Conservation (phyloP, 2,888 invertebrate genomes). For the Liodrosophila aerea region DNA sequence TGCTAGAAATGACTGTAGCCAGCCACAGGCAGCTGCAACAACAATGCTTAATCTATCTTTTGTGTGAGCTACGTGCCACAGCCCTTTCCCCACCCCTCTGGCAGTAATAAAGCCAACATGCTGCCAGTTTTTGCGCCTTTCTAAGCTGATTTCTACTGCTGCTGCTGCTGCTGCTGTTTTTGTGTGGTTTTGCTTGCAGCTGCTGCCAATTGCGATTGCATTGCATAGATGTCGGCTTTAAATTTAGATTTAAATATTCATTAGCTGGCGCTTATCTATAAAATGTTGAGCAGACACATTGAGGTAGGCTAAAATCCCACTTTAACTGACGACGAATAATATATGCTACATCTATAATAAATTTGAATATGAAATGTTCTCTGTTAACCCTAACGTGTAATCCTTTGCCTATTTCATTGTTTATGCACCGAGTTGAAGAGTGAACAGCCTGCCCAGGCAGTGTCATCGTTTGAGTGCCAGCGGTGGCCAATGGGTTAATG, state of each 20-base stretch:
- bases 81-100: background rate
- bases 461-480: too few relatives aligned
- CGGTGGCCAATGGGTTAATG: slow-evolving; percentile 20
- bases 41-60: slow-evolving; percentile 64
- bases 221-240: slow-evolving; percentile 2
- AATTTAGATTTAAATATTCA: slow-evolving; percentile 38
- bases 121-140: slow-evolving; percentile 15
- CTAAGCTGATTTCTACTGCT: slow-evolving; percentile 4
- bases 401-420: background rate
- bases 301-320: slow-evolving; percentile 1
- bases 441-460: slow-evolving; percentile 21
- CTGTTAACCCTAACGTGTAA: background rate
- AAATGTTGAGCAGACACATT: slow-evolving; percentile 16
- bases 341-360: too few relatives aligned
- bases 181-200: slow-evolving; percentile 5
- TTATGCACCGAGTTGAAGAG: slow-evolving; percentile 9
- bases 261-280: slow-evolving; percentile 26
- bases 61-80: slow-evolving; percentile 33
- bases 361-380: background rate
- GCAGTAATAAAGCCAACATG: slow-evolving; percentile 13
- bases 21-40: slow-evolving; percentile 38
- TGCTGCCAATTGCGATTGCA: slow-evolving; percentile 14
- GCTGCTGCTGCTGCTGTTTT: slow-evolving; percentile 12
- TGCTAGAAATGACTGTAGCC: slow-evolving; percentile 37
- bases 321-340: background rate